Evolutionary conservation across 2,797 vertebrate species (phyloP).

Genomic region (Pitangus sulphuratus): DNA sequence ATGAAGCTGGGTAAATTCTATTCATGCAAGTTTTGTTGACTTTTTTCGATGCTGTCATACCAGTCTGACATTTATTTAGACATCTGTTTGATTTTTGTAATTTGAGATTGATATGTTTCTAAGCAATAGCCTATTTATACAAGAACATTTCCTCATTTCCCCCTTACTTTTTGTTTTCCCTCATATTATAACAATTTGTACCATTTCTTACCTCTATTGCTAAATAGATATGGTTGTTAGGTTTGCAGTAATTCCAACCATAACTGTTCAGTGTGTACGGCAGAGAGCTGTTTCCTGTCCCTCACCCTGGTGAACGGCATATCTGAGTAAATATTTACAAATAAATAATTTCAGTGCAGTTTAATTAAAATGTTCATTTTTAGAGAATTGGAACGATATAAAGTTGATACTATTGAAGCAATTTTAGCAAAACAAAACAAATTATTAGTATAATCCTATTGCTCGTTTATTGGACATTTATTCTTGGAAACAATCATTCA

Average conservation of each 20-base stretch:
- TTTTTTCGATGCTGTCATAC: not conserved
- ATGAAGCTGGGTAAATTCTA: not conserved
- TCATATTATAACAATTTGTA: not conserved
- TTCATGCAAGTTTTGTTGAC: not conserved
- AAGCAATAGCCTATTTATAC: not conserved
- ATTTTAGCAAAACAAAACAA: not conserved
- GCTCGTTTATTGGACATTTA: not conserved
- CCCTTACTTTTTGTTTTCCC: not conserved
- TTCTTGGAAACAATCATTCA: not conserved
- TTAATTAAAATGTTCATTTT: conserved; percentile 48
- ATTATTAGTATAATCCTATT: not conserved
- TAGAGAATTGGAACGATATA: not conserved
- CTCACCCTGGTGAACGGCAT: not conserved
- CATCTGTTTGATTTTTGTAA: not conserved
- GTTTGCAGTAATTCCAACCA: not conserved
- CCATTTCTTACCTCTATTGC: not conserved
- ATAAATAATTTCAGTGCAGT: not conserved
- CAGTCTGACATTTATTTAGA: conserved; percentile 11
- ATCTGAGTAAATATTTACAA: conserved; percentile 42
- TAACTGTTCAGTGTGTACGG: not conserved
- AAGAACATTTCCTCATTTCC: conserved; percentile 4
- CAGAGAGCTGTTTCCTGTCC: not conserved
- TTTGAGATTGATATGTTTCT: not conserved
- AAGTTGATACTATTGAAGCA: not conserved
- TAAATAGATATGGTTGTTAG: not conserved